Percentiles rank a stretch among this genome's conserved stretches.
Conservation (phyloP, 2,797 vertebrate genomes). For the Peromyscus nudipes region DNA sequence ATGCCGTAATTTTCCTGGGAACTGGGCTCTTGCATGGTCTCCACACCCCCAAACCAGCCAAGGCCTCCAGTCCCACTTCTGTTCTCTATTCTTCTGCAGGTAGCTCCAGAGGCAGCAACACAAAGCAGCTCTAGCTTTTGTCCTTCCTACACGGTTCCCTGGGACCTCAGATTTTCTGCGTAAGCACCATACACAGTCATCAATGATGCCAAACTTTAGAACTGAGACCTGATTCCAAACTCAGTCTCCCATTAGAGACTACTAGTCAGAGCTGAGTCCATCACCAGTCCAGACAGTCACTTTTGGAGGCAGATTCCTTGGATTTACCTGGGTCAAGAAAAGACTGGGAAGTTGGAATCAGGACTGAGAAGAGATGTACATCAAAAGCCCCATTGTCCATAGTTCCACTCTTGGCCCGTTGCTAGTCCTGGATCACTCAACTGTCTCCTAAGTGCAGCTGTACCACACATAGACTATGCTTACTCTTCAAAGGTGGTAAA, state of each 20-base stretch:
- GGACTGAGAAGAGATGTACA: too few species aligned
- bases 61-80: neutral
- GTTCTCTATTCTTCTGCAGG: neutral
- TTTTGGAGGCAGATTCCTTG: neutral
- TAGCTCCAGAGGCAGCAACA: neutral
- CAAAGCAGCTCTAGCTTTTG: neutral
- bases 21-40: neutral
- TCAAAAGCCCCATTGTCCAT: neutral
- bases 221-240: neutral
- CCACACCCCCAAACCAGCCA: neutral
- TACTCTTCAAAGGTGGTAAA: neutral
- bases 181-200: neutral
- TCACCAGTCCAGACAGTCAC: neutral
- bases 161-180: neutral
- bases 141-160: neutral
- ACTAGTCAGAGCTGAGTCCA: neutral
- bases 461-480: neutral
- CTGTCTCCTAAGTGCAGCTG: neutral
- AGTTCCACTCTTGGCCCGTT: neutral
- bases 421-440: neutral
- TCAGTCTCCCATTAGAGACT: neutral
- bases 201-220: neutral
- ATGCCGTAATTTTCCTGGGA: neutral
- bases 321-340: neutral
- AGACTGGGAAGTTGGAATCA: neutral